A percentile compares a stretch with the other conserved stretches of the same genome.
phyloP scores from a whole-genome alignment of 2,797 vertebrate species.

The Buceros bicornis region DNA sequence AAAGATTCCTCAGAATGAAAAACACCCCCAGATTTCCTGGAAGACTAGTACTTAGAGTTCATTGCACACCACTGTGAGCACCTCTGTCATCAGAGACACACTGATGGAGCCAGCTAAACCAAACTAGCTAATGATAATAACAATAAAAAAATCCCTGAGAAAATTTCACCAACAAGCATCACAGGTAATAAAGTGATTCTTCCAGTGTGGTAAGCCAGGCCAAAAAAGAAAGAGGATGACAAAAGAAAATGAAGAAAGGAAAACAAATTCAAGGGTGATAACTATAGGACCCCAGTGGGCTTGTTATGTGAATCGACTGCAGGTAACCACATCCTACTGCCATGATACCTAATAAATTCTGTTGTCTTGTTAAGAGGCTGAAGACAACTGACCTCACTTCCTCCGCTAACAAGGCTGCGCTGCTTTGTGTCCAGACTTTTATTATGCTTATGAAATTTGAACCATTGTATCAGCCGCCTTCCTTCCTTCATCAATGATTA shows the following conservation, averaged over 20 bases:
- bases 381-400: constrained; percentile 88
- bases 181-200: constrained; percentile 80
- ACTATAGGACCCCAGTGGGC: constrained; percentile 89
- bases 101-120: not conserved
- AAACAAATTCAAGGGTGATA: constrained; percentile 85
- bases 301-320: constrained; percentile 90
- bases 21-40: not conserved
- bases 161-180: constrained; percentile 78
- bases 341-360: constrained; percentile 90
- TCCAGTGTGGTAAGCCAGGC: constrained; percentile 78
- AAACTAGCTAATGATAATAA: constrained; percentile 2
- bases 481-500: not conserved
- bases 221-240: constrained; percentile 80
- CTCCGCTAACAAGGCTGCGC: constrained; percentile 82
- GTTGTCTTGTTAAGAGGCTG: constrained; percentile 89
- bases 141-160: constrained; percentile 60
- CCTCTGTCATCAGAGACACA: not conserved
- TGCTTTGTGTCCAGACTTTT: constrained; percentile 69
- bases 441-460: constrained; percentile 28
- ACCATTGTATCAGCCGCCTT: not conserved
- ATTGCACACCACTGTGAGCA: not conserved
- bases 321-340: constrained; percentile 87
- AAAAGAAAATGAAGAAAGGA: constrained; percentile 85
- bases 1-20: not conserved
- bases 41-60: not conserved